Percentiles rank a stretch among this genome's conserved stretches.
These are phyloP conservation scores for Ecliptopera silaceata DNA, from an alignment of 2,888 invertebrate species.

Conservation along the genomic window DNA sequence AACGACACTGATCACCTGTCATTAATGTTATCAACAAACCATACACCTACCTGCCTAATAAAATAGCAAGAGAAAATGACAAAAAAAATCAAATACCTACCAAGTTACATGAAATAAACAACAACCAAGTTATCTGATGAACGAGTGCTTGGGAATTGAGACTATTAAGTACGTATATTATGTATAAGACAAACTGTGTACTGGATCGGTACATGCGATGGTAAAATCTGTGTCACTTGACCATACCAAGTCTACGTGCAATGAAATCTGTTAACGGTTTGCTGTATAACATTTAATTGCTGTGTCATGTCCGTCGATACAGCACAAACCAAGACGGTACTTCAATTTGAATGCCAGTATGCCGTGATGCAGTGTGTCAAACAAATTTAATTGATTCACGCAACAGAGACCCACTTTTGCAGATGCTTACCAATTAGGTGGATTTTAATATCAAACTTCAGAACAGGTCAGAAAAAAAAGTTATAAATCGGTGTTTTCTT, in stretches of 20 bases:
- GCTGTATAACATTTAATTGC: slow-evolving; percentile 36
- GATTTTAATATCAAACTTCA: not conserved
- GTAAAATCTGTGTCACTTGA: slow-evolving; percentile 39
- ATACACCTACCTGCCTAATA: slow-evolving; percentile 26
- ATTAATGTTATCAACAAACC: slow-evolving; percentile 34
- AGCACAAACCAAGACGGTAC: slow-evolving; percentile 16
- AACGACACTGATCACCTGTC: slow-evolving; percentile 30
- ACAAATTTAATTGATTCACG: slow-evolving; percentile 4
- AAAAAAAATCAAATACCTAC: slow-evolving; percentile 21
- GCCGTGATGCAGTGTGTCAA: slow-evolving; percentile 11
- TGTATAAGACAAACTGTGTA: slow-evolving; percentile 15
- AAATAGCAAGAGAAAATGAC: slow-evolving; percentile 32
- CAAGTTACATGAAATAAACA: too few species aligned
- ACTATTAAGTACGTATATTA: too few species aligned
- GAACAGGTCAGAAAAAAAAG: not conserved
- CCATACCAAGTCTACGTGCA: slow-evolving; percentile 36
- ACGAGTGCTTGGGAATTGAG: too few species aligned
- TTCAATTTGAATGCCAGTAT: slow-evolving; percentile 24
- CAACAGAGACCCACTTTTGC: not conserved
- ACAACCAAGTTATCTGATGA: too few species aligned
- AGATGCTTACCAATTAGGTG: not conserved
- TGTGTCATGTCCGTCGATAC: slow-evolving; percentile 32
- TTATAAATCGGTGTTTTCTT: slow-evolving; percentile 21
- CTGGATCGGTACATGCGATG: slow-evolving; percentile 27
- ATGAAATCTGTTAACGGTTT: slow-evolving; percentile 39